Conservation (phyloP, 2,888 invertebrate genomes). For the Phortica magna region DNA sequence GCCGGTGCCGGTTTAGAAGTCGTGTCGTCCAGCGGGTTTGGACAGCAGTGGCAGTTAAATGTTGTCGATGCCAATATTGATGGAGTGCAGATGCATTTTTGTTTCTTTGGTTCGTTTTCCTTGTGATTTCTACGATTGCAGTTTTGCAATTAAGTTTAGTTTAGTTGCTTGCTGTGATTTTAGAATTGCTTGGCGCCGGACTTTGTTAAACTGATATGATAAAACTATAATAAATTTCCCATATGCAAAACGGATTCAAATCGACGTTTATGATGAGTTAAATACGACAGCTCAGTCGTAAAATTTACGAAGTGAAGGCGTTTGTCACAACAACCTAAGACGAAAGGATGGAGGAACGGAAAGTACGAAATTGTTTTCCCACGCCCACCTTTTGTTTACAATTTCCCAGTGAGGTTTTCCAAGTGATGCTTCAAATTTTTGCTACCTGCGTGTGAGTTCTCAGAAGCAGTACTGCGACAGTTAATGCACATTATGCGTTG, state of each 20-base stretch:
- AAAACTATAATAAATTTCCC: background rate
- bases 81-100: background rate
- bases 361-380: too few species aligned
- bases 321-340: too few species aligned
- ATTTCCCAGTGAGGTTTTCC: too few species aligned
- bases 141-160: background rate
- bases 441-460: too few species aligned
- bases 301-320: too few species aligned
- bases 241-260: background rate
- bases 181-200: background rate
- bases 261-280: background rate
- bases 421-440: too few species aligned
- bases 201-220: background rate
- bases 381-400: too few species aligned
- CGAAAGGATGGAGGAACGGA: too few species aligned
- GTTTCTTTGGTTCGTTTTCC: too few species aligned
- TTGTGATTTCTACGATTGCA: background rate
- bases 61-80: slow-evolving; percentile 13
- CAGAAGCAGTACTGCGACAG: too few species aligned
- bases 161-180: background rate
- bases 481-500: too few species aligned
- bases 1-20: background rate
- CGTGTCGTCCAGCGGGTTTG: background rate
- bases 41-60: background rate
- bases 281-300: too few species aligned